Percentiles rank a stretch among this genome's conserved stretches.
These are phyloP conservation scores for Plagodis dolabraria DNA, from an alignment of 2,888 invertebrate genomes.

Conservation along the genomic window DNA sequence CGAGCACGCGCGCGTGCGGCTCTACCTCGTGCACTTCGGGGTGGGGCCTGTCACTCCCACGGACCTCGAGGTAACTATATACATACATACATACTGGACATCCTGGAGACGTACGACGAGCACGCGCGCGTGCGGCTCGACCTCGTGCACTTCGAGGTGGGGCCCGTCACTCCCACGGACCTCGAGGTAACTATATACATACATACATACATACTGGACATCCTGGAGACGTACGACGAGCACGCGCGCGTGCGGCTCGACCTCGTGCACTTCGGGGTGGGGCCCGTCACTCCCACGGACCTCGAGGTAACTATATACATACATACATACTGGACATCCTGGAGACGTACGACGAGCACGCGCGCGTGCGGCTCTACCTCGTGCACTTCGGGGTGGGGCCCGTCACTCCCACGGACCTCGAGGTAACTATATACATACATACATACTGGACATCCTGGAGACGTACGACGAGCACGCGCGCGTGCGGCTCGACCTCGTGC, in stretches of 20 bases:
- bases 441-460: slow-evolving; percentile 94
- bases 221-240: slow-evolving; percentile 93
- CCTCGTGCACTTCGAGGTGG: slow-evolving; percentile 96
- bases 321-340: slow-evolving; percentile 95
- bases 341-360: slow-evolving; percentile 91
- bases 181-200: slow-evolving; percentile 86
- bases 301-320: slow-evolving; percentile 86
- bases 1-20: slow-evolving; percentile 87
- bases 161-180: slow-evolving; percentile 92
- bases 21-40: slow-evolving; percentile 95
- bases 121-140: slow-evolving; percentile 90
- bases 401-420: slow-evolving; percentile 92
- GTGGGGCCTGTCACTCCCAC: slow-evolving; percentile 94
- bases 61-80: slow-evolving; percentile 89
- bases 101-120: slow-evolving; percentile 93
- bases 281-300: slow-evolving; percentile 92
- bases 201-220: slow-evolving; percentile 94
- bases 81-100: slow-evolving; percentile 94
- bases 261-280: slow-evolving; percentile 96
- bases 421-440: slow-evolving; percentile 79
- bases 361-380: slow-evolving; percentile 91
- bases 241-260: slow-evolving; percentile 90
- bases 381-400: slow-evolving; percentile 96
- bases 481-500: slow-evolving; percentile 93
- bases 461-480: slow-evolving; percentile 90